Base-by-base conservation (phyloP, 2,113 vertebrate species). In the Carollia perspicillata region DNA sequence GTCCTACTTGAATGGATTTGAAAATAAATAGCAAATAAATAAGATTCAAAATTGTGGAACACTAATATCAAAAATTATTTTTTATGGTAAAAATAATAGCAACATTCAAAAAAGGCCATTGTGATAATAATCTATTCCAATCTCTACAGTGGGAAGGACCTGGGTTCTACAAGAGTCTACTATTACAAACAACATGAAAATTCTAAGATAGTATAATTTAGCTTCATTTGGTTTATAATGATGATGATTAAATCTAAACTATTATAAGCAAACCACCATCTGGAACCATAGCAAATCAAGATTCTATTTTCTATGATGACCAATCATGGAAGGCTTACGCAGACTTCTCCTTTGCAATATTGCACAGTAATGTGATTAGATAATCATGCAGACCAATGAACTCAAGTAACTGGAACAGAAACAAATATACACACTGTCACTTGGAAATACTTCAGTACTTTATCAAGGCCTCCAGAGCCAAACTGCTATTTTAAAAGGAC, bases 251-350 rank as follows among this genome's bases (percentile, higher is more conserved):
- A 95, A 97, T 96, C 85, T 93, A 92, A 94, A 95, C 95, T 93
- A 94, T 97, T 93, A 97, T 80, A 95, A 97, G 78, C 84, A 95
- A 95, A 94, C 53, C 55, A 95, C 89, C 94, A 97, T 96, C 88
- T 95, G 96, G 93, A 98, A 95, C 26, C n/a, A 93, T 0, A 72
- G 84, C 77, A 97, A 98, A 96, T 65, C 69, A 92, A 88, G 92
- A 93, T 91, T 96, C 20, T 97, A 90, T 96, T 97, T 98, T 97
- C 72, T 94, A 55, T 90, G 68, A 94, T 92, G 95, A 86, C 55
- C 93, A 97, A 94, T 96, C 22, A 91, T 42, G 81, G 88, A 42
- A 94, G 95, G 93, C 65, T 97, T 69, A 60, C 81, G 33, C 58
- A 96, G 89, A 68, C 30, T 51, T 88, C 81, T 66, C 94, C 71